These are phyloP conservation scores for Danionella dracula DNA, from an alignment of 2,797 vertebrate genomes.

Conservation along the genomic window DNA sequence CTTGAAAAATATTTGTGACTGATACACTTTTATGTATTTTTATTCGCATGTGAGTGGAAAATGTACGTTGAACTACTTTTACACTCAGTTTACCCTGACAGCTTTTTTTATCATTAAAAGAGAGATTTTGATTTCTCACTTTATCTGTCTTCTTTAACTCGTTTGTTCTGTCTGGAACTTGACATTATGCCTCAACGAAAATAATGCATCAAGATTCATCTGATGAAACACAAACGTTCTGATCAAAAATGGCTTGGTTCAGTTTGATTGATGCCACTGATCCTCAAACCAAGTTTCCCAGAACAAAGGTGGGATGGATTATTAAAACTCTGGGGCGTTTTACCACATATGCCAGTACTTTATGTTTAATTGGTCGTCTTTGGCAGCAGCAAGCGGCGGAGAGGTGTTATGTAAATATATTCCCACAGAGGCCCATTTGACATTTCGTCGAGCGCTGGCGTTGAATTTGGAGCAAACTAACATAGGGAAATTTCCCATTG, in stretches of 20 bases:
- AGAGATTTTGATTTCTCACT: neutral
- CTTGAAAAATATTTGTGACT: too few relatives aligned
- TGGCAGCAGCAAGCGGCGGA: constrained; percentile 25
- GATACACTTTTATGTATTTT: too few relatives aligned
- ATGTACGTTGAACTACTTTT: too few relatives aligned
- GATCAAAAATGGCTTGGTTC: neutral
- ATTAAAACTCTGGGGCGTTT: constrained; percentile 34
- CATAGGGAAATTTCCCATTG: constrained; percentile 34
- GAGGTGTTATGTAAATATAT: constrained; percentile 54
- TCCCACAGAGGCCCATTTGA: constrained; percentile 49
- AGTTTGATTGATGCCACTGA: constrained; percentile 16
- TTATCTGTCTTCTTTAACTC: neutral
- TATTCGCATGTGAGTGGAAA: too few relatives aligned
- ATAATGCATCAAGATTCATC: constrained; percentile 5
- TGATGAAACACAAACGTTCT: constrained; percentile 29
- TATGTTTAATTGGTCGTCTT: constrained; percentile 46
- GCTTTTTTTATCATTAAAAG: neutral
- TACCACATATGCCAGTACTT: constrained; percentile 24
- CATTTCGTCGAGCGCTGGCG: constrained; percentile 47
- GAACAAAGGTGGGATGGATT: constrained; percentile 35
- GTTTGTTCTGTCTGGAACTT: neutral
- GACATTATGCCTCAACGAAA: constrained; percentile 25
- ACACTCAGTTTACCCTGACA: too few relatives aligned
- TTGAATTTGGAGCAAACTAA: constrained; percentile 43
- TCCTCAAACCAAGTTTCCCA: constrained; percentile 20